These are phyloP conservation scores for Acleris laterana DNA, from an alignment of 2,888 invertebrate species.

Conservation along the genomic window DNA sequence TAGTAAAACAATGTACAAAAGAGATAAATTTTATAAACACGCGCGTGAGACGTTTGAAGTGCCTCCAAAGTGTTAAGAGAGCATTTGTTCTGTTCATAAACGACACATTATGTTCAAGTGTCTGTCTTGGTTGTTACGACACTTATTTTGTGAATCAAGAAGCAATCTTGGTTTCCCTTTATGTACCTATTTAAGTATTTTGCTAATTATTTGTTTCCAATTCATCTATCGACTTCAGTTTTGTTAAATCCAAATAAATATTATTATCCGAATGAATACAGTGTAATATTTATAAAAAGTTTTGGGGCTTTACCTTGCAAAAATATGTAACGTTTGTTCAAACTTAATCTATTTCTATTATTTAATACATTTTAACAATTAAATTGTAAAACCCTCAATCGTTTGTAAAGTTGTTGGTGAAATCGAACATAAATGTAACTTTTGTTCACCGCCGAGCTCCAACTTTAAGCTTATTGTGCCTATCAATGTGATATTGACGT, in stretches of 20 bases:
- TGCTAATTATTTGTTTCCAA: no score
- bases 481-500: background rate
- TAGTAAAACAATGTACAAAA: conserved; percentile 66
- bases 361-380: no score
- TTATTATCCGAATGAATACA: no score
- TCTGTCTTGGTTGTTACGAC: background rate
- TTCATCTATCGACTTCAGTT: no score
- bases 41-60: conserved; percentile 53
- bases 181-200: no score
- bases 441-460: background rate
- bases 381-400: no score
- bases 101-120: conserved; percentile 8
- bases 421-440: background rate
- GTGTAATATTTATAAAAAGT: no score
- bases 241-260: no score
- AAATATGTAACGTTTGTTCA: no score
- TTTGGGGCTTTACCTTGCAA: no score
- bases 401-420: no score
- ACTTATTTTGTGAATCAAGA: background rate
- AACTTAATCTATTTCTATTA: no score
- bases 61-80: conserved; percentile 33
- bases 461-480: background rate
- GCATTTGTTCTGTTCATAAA: conserved; percentile 32
- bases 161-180: background rate
- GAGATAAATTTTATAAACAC: conserved; percentile 52